These are phyloP conservation scores for Heliothis subflexa DNA, from an alignment of 1,140 invertebrate species.

Conservation along the genomic window DNA sequence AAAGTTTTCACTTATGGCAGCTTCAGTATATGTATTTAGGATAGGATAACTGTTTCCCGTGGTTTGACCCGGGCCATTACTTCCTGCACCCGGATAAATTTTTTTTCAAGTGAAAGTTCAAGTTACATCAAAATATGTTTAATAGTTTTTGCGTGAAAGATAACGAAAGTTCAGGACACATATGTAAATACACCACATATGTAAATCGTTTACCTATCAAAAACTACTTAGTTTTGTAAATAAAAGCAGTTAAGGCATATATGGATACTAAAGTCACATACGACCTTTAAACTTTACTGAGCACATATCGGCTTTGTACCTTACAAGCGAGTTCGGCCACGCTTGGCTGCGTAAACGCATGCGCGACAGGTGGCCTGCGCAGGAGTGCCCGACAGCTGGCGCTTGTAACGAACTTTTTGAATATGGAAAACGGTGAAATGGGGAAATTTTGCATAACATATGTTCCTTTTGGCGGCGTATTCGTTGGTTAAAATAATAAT, in stretches of 20 bases:
- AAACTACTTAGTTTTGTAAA: background rate
- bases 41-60: too few species aligned
- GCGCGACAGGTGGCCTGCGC: constrained; percentile 41
- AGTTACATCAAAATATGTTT: background rate
- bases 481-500: background rate
- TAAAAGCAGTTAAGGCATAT: background rate
- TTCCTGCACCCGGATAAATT: too few species aligned
- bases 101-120: too few species aligned
- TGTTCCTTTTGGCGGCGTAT: background rate
- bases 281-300: background rate
- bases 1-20: too few species aligned
- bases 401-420: constrained; percentile 28
- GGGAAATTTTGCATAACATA: constrained; percentile 13
- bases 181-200: too few species aligned
- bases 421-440: constrained; percentile 24
- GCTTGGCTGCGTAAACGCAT: constrained; percentile 29
- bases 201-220: background rate
- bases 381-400: constrained; percentile 39
- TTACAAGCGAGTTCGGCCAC: constrained; percentile 14
- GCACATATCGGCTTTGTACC: background rate
- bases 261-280: too few species aligned
- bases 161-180: too few species aligned
- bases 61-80: too few species aligned
- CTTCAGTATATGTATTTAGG: too few species aligned
- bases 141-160: too few species aligned